These are phyloP conservation scores for Xestia xanthographa DNA, from an alignment of 2,888 invertebrate species.

Conservation along the genomic window DNA sequence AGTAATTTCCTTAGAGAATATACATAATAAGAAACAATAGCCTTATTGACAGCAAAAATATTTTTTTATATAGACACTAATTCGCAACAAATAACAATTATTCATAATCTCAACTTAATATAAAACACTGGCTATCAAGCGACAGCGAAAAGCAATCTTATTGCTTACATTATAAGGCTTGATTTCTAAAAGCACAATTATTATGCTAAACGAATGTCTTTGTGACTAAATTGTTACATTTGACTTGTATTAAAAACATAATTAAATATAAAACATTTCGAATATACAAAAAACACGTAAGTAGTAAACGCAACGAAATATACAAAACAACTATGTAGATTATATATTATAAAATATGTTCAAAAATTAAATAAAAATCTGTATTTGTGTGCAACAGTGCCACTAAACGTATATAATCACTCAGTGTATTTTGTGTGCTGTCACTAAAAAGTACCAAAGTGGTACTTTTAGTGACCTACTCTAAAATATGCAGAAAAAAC, in stretches of 20 bases:
- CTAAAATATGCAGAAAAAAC: slow-evolving; percentile 45
- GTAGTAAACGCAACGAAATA: slow-evolving; percentile 20
- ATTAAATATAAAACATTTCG: slow-evolving; percentile 21
- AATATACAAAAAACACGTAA: slow-evolving; percentile 34
- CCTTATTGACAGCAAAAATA: not conserved
- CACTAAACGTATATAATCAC: slow-evolving; percentile 11
- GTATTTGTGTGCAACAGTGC: slow-evolving; percentile 27
- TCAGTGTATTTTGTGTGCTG: slow-evolving; percentile 34
- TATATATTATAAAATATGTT: not conserved
- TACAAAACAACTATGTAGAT: slow-evolving; percentile 21
- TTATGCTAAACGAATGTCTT: slow-evolving; percentile 39
- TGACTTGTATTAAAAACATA: slow-evolving; percentile 22
- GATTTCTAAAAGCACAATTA: slow-evolving; percentile 41
- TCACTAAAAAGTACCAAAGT: slow-evolving; percentile 45
- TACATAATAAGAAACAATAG: not conserved
- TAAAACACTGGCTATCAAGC: slow-evolving; percentile 38
- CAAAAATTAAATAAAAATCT: slow-evolving; percentile 2
- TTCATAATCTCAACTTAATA: slow-evolving; percentile 11
- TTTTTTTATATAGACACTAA: not conserved
- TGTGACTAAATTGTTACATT: slow-evolving; percentile 34
- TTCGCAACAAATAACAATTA: slow-evolving; percentile 4
- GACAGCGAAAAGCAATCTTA: slow-evolving; percentile 72
- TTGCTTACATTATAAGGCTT: slow-evolving; percentile 73
- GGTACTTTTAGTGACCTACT: slow-evolving; percentile 34
- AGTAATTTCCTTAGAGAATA: not conserved